Base-by-base conservation (phyloP, 2,888 invertebrate species). In the Tetragnatha montana region DNA sequence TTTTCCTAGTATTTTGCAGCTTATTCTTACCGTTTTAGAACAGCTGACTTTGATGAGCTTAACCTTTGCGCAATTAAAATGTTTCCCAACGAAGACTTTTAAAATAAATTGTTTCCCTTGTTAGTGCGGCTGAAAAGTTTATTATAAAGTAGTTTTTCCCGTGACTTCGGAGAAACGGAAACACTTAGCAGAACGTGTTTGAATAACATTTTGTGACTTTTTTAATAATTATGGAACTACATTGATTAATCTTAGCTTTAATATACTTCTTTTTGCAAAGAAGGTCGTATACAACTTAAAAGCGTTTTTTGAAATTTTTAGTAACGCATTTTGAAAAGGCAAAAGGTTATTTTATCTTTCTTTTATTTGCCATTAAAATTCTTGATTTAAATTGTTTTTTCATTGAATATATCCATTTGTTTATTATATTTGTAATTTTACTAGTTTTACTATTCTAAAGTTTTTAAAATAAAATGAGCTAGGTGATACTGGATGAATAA, bases 11-110 rank as follows among this genome's bases (percentile, higher is more conserved):
- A 60, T 60, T 60, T 10, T 60, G 4, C 60, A 12, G 17, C 14
- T 17, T 17, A 60, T 60, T 60, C 14, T 60, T 60, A 60, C 60
- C 10, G 14, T 81, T 81, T 8, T n/a, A 7, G 71, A 17, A 71
- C 70, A 81, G 71, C 19, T 19, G 19, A 12, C 17, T 49, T 12
- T 81, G 21, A 70, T 70, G 71, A 71, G 71, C 70, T 81, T 81
- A 22, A 60, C 78, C 60, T 49, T 81, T 10, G 19, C 19, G 50
- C 81, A 81, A 81, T 81, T 81, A 81, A 50, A 81, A 81, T 71
- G 70, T 81, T 81, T 80, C 71, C 35, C 8, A 71, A 81, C 47
- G 70, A 70, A 35, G 78, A 60, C 60, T 51, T 78, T 78, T 22
- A 49, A 14, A 50, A 71, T 81, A 81, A 81, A 81, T 81, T 81